Conservation (phyloP, 1,140 invertebrate genomes). For the Cylas formicarius region DNA sequence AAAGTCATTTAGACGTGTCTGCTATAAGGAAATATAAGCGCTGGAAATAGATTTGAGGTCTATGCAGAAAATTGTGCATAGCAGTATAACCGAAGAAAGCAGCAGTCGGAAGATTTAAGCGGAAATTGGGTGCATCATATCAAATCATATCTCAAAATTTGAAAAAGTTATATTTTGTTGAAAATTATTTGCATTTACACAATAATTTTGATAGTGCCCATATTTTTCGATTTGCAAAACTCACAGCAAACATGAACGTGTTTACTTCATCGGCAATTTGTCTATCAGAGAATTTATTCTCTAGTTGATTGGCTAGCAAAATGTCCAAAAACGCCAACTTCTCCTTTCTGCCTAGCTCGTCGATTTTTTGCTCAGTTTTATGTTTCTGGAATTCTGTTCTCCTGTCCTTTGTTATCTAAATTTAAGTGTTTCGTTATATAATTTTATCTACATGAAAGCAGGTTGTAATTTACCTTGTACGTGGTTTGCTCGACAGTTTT, state of each 20-base stretch:
- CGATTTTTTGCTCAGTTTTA: not conserved
- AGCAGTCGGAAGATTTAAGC: too few relatives aligned
- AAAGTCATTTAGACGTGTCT: too few relatives aligned
- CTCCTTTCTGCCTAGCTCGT: conserved; percentile 43
- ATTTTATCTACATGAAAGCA: conserved; percentile 10
- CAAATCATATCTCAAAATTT: too few relatives aligned
- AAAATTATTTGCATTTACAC: too few relatives aligned
- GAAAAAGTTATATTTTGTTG: conserved; percentile 3
- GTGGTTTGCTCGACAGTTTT: conserved; percentile 65
- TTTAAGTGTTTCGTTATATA: not conserved
- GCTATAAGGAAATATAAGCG: too few relatives aligned
- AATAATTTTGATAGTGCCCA: conserved; percentile 11
- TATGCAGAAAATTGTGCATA: too few relatives aligned
- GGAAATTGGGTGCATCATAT: too few relatives aligned
- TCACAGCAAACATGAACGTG: conserved; percentile 76
- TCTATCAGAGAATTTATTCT: conserved; percentile 48
- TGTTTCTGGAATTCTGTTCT: conserved; percentile 6
- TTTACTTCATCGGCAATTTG: conserved; percentile 78
- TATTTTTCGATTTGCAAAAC: too few relatives aligned
- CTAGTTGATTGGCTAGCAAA: conserved; percentile 48
- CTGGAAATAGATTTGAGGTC: too few relatives aligned
- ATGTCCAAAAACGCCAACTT: conserved; percentile 68
- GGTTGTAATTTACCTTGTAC: conserved; percentile 52
- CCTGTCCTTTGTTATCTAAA: conserved; percentile 24
- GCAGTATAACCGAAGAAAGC: too few relatives aligned